A percentile compares a stretch with the other conserved stretches of the same genome.
phyloP scores from a whole-genome alignment of 2,888 invertebrate genomes.

The Pheosia tremula region DNA sequence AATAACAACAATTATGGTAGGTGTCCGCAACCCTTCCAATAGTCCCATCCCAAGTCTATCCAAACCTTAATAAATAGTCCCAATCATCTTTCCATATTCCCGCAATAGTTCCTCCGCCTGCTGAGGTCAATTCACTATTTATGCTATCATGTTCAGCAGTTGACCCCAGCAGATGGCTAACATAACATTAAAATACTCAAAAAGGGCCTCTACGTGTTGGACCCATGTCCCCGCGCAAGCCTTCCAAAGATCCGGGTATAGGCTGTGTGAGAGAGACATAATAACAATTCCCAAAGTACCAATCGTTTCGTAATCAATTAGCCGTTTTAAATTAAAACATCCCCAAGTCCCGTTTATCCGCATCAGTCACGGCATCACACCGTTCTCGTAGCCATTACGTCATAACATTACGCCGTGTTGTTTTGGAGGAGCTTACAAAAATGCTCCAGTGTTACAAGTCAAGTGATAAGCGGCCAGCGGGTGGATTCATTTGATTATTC shows the following conservation, averaged over 20 bases:
- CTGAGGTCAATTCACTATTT: no score
- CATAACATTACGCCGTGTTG: conserved; percentile 45
- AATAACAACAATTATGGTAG: no score
- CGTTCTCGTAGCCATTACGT: conserved; percentile 59
- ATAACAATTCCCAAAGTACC: conserved; percentile 6
- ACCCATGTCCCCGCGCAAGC: not conserved
- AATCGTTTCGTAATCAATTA: conserved; percentile 34
- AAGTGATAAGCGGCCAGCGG: conserved; percentile 28
- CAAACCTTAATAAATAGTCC: no score
- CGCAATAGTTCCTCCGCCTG: no score
- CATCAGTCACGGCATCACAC: conserved; percentile 55
- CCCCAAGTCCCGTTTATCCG: conserved; percentile 47
- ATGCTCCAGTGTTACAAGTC: conserved; percentile 23
- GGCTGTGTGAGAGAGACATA: not conserved
- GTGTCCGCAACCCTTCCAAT: no score
- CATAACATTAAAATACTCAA: no score
- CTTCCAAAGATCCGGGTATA: not conserved
- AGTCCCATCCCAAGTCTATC: no score
- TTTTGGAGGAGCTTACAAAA: conserved; percentile 43
- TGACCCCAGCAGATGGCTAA: no score
- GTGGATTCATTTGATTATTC: not conserved
- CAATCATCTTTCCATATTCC: no score
- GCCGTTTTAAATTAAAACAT: conserved; percentile 48
- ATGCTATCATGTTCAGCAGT: no score
- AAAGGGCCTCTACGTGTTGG: no score